Conservation (phyloP, 2,797 vertebrate species). For the Podarcis siculus region DNA sequence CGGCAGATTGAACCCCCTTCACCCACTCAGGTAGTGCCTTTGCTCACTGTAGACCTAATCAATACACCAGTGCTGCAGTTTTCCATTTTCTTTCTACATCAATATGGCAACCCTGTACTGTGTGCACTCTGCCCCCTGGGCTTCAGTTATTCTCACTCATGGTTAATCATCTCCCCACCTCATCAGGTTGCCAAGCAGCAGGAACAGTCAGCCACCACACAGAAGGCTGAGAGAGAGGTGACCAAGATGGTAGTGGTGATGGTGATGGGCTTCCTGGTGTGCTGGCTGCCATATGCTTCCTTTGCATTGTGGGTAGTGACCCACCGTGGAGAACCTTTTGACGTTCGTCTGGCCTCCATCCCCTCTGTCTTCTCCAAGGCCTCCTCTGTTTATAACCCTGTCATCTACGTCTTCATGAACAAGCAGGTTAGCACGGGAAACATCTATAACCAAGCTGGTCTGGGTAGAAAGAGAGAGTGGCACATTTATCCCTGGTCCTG, state of each 20-base stretch:
- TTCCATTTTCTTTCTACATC: background rate
- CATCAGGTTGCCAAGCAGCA: conserved; percentile 79
- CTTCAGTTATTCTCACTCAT: background rate
- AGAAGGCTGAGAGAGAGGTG: conserved; percentile 83
- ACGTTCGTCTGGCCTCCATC: conserved; percentile 78
- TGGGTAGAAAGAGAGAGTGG: background rate
- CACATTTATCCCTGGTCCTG: background rate
- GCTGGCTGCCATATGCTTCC: conserved; percentile 77
- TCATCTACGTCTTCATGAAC: conserved; percentile 65
- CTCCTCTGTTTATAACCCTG: conserved; percentile 78
- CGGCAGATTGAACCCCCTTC: background rate
- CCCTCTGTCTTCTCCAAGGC: conserved; percentile 81
- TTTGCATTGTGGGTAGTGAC: conserved; percentile 79
- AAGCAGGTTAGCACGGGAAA: conserved; percentile 46
- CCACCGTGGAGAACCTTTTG: conserved; percentile 75
- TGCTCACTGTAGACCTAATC: background rate
- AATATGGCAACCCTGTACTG: background rate
- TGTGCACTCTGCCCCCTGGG: background rate
- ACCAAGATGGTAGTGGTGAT: conserved; percentile 83
- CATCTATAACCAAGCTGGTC: background rate
- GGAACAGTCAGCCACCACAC: conserved; percentile 82
- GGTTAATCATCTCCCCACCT: background rate
- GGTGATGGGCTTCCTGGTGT: conserved; percentile 82
- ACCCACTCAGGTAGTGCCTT: background rate
- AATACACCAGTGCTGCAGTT: background rate